phyloP scores from a whole-genome alignment of 92 coral and sea anemone genomes.

The Siderastrea radians region DNA sequence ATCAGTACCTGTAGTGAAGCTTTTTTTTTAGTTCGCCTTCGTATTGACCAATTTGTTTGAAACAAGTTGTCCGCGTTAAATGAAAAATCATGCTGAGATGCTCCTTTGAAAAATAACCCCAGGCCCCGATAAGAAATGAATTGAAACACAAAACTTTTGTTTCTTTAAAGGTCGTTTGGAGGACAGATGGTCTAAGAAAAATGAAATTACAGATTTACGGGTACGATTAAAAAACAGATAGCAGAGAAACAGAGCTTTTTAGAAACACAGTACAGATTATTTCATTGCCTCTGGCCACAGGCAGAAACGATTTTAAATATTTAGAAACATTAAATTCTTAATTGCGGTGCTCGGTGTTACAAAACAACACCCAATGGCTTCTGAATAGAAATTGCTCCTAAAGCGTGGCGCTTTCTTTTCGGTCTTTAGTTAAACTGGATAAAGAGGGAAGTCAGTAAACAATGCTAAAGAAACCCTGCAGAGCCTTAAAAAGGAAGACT shows the following conservation, averaged over 20 bases:
- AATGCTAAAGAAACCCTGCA: neutral
- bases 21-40: neutral
- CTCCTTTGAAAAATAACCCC: conserved; percentile 13
- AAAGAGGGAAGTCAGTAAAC: neutral
- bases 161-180: conserved; percentile 8
- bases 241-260: conserved; percentile 14
- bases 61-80: conserved; percentile 10
- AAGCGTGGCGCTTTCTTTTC: neutral
- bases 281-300: neutral
- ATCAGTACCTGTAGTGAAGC: neutral
- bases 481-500: neutral
- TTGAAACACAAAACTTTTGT: conserved; percentile 13
- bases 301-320: neutral
- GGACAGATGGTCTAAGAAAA: conserved; percentile 33
- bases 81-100: conserved; percentile 13
- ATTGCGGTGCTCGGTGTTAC: neutral
- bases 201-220: conserved; percentile 25
- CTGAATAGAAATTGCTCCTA: neutral
- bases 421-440: neutral
- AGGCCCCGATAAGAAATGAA: conserved; percentile 7
- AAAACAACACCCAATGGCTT: neutral
- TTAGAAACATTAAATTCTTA: neutral
- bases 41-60: neutral
- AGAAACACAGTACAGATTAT: conserved; percentile 11
- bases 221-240: conserved; percentile 10